phyloP scores from a whole-genome alignment of 1,140 invertebrate species.

The Microplitis demolitor region DNA sequence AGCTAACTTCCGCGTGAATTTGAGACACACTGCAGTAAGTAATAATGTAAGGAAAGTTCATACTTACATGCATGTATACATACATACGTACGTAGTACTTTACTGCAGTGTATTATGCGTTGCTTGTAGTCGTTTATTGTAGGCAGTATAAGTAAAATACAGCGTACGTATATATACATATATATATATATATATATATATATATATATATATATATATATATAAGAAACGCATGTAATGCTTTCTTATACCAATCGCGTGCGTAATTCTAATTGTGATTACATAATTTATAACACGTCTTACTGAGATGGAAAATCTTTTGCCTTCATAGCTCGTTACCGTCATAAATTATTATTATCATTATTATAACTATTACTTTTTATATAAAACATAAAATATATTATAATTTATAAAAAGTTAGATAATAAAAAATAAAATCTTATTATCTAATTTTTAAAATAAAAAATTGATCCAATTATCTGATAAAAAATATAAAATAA shows the following conservation, averaged over 20 bases:
- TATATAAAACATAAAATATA: too few species aligned
- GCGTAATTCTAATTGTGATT: slow-evolving; percentile 28
- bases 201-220: too few species aligned
- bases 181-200: too few species aligned
- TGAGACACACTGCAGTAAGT: slow-evolving; percentile 15
- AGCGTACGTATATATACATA: too few species aligned
- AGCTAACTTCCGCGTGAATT: slow-evolving; percentile 26
- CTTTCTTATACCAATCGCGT: slow-evolving; percentile 22
- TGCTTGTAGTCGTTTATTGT: too few species aligned
- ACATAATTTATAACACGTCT: slow-evolving; percentile 21
- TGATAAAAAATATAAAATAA: not conserved
- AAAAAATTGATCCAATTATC: not conserved
- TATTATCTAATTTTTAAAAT: too few species aligned
- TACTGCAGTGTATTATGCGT: too few species aligned
- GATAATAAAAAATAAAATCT: too few species aligned
- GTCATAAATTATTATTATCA: slow-evolving; percentile 5
- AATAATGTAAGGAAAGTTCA: slow-evolving; percentile 5
- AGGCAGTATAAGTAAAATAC: not conserved
- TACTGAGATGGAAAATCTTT: slow-evolving; percentile 12
- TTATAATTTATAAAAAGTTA: too few species aligned
- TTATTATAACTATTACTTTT: not conserved
- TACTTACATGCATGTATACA: not conserved
- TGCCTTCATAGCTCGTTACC: slow-evolving; percentile 19
- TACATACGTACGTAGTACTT: not conserved
- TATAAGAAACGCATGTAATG: not conserved